Evolutionary conservation across 2,888 invertebrate species (phyloP).

Genomic region (Pyrgus malvae): DNA sequence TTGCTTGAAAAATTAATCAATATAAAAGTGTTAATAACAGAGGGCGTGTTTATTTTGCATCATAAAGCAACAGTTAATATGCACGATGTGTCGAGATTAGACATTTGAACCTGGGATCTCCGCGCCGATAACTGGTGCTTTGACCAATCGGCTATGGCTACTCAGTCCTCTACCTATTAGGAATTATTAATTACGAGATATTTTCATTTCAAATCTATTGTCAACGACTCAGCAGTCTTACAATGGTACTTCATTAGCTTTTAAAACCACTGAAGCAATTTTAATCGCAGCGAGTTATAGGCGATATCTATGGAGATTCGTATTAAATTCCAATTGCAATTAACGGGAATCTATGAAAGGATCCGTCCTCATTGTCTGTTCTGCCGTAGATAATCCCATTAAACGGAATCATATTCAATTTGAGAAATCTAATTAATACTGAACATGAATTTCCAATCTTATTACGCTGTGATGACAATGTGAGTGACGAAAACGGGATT

Average conservation of each 20-base stretch:
- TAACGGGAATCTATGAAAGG: background rate
- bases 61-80: too few relatives aligned
- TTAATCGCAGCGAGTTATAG: background rate
- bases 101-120: too few relatives aligned
- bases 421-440: slow-evolving; percentile 7
- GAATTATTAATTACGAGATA: too few relatives aligned
- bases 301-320: background rate
- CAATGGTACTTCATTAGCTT: background rate
- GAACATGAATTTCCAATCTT: background rate
- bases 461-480: background rate
- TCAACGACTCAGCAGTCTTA: background rate
- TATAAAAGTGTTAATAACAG: too few relatives aligned
- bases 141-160: too few relatives aligned
- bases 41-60: too few relatives aligned
- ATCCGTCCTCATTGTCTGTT: slow-evolving; percentile 1
- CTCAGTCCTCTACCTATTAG: too few relatives aligned
- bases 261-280: background rate
- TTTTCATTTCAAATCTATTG: too few relatives aligned
- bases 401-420: slow-evolving; percentile 4
- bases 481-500: background rate
- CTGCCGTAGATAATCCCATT: background rate
- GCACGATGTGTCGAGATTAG: too few relatives aligned
- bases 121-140: too few relatives aligned
- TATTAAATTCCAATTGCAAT: slow-evolving; percentile 8
- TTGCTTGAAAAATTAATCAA: too few relatives aligned